Evolutionary conservation across 2,797 vertebrate species (phyloP).

Genomic region (Zenarchopterus dispar): DNA sequence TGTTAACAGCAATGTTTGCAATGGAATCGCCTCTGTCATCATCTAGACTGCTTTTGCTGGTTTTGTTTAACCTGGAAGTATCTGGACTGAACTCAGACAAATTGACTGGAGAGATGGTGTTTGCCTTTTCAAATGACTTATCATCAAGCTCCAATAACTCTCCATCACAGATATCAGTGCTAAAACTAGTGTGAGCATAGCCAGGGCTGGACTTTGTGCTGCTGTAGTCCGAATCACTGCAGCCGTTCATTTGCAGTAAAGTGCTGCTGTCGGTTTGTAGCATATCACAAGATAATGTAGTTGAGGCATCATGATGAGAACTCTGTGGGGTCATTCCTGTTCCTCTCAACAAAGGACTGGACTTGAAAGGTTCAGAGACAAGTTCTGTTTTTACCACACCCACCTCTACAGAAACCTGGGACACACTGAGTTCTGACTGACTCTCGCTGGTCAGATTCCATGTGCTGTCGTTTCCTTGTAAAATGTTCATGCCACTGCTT

Average conservation of each 20-base stretch:
- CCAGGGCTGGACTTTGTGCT: slow-evolving; percentile 36
- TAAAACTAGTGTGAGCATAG: neutral
- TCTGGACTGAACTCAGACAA: neutral
- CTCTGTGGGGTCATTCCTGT: neutral
- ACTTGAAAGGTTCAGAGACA: slow-evolving; percentile 39
- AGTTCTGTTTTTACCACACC: slow-evolving; percentile 53
- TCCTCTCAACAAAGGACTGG: slow-evolving; percentile 22
- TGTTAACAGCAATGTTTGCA: neutral
- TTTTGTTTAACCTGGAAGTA: neutral
- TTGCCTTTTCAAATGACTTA: slow-evolving; percentile 8
- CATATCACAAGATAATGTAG: neutral
- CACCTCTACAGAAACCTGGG: slow-evolving; percentile 45
- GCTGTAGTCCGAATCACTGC: slow-evolving; percentile 38
- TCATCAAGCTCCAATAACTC: neutral
- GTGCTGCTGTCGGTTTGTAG: slow-evolving; percentile 1
- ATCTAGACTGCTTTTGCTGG: neutral
- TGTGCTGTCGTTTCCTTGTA: neutral
- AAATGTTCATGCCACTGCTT: neutral
- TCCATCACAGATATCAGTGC: slow-evolving; percentile 8
- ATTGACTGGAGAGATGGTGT: neutral
- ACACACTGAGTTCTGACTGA: neutral
- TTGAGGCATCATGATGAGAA: neutral
- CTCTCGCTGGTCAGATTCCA: neutral
- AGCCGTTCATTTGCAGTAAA: slow-evolving; percentile 4
- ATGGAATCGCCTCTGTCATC: rapidly evolving